Evolutionary conservation across 2,797 vertebrate species (phyloP).

Genomic region (Chromis chromis): DNA sequence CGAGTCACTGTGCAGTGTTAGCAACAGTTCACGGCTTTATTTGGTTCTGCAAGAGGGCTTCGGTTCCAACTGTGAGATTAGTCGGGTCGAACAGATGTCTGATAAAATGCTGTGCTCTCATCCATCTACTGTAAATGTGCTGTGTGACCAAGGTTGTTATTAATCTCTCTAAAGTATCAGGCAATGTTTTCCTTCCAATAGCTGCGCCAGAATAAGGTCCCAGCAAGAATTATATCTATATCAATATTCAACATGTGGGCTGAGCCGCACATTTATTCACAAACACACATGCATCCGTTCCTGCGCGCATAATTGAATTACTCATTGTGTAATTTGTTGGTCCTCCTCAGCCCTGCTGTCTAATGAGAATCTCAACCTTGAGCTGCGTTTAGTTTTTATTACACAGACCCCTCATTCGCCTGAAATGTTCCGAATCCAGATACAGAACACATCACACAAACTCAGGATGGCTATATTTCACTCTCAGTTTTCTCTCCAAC

Average conservation of each 20-base stretch:
- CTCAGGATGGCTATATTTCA: constrained; percentile 63
- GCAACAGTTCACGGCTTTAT: constrained; percentile 79
- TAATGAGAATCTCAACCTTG: constrained; percentile 56
- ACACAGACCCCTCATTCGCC: constrained; percentile 31
- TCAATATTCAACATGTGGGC: constrained; percentile 47
- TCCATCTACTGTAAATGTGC: constrained; percentile 64
- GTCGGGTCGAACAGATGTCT: constrained; percentile 72
- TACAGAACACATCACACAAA: constrained; percentile 53
- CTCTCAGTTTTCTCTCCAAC: constrained; percentile 52
- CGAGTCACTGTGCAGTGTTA: constrained; percentile 77
- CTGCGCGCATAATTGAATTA: constrained; percentile 44
- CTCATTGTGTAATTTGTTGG: constrained; percentile 43
- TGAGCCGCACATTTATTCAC: constrained; percentile 34
- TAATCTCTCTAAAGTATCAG: constrained; percentile 63
- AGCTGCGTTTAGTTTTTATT: constrained; percentile 40
- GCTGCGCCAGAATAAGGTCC: constrained; percentile 47
- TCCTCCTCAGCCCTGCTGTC: constrained; percentile 22
- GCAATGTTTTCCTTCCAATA: constrained; percentile 52
- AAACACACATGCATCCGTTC: constrained; percentile 39
- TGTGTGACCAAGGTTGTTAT: constrained; percentile 65
- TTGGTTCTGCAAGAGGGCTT: constrained; percentile 55
- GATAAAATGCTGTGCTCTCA: constrained; percentile 70
- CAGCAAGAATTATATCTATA: constrained; percentile 41
- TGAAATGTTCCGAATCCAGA: constrained; percentile 34
- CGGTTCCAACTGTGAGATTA: constrained; percentile 63